Evolutionary conservation across 2,113 vertebrate genomes (phyloP), one percentile per base, ranked within the genome.

Genomic region (Peromyscus leucopus): DNA sequence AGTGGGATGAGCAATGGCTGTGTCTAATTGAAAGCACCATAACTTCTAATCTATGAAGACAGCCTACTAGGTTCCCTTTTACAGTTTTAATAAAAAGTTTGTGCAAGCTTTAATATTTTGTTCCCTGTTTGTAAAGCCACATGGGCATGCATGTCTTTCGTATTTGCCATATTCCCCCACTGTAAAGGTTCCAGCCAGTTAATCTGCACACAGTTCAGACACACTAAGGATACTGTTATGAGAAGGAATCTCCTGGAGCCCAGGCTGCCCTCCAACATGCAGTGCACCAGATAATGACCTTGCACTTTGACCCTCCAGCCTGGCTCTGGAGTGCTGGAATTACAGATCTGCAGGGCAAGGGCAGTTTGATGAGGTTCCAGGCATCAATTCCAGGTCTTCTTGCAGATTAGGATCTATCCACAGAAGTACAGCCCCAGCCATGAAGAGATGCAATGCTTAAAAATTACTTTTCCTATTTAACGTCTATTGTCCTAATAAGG

Each of bases 1-100:
- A 48, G 22, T 39, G 84, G 16, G 16, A 22, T 67, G 63, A 86
- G 61, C 61, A 88, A 85, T 51, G 16, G 1, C 2, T 85, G 21
- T 63, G 61, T 69, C 0, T 42, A 89, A 67, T 46, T 76, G 65
- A 90, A 95, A 22, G 22, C 3, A 57, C 26, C n/a, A 94, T 26
- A 55, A 57, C 48, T 93, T 84, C 4, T 86, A 82, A 61, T 74
- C 67, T 90, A 90, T 72, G 26, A 94, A 39, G 24, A 90, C 82
- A 79, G 7, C 65, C 55, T n/a, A 59, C 22, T 69, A 65, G n/a
- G 31, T 24, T 4, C 2, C 61, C 4, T 59, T 63, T 79, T 74
- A 36, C 48, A 84, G 0, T 28, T 74, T 36, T 91, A 61, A 2
- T 51, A 59, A 69, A 87, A 95, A 87, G 90, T 59, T 82, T 82